Conservation (phyloP, 2,113 vertebrate genomes). For the Proteles cristata region DNA sequence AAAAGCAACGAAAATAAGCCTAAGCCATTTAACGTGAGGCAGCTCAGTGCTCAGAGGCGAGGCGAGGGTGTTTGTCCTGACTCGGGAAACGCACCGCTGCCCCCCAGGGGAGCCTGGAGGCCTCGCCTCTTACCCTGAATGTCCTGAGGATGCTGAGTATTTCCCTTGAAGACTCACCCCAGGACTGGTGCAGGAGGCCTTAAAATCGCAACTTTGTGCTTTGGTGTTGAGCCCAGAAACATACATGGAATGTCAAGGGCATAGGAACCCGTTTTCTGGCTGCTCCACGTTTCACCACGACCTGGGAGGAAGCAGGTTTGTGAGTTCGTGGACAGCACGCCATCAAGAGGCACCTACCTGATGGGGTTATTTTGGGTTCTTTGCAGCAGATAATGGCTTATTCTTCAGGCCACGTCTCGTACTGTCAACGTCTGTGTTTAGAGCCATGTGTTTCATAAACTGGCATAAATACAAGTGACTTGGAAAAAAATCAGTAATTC, state of each 20-base stretch:
- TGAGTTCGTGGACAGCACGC: not conserved
- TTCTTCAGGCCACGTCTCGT: slow-evolving; percentile 14
- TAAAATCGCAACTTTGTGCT: not conserved
- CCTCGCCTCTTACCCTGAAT: not conserved
- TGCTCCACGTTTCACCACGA: not conserved
- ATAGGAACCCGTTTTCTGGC: not conserved
- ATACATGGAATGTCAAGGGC: not conserved
- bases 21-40: not conserved
- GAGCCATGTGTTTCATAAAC: slow-evolving; percentile 39
- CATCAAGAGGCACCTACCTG: not conserved
- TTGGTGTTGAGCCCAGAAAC: not conserved
- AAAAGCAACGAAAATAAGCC: not conserved
- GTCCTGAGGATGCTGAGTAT: not conserved
- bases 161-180: not conserved
- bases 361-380: not conserved
- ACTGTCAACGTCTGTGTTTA: not conserved
- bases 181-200: not conserved
- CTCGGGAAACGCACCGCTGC: not conserved
- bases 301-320: not conserved
- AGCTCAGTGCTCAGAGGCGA: not conserved
- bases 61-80: not conserved
- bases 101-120: not conserved
- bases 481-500: not conserved
- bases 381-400: slow-evolving; percentile 39
- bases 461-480: not conserved